phyloP scores from a whole-genome alignment of 1,140 invertebrate genomes.

The Bombyx mandarina region DNA sequence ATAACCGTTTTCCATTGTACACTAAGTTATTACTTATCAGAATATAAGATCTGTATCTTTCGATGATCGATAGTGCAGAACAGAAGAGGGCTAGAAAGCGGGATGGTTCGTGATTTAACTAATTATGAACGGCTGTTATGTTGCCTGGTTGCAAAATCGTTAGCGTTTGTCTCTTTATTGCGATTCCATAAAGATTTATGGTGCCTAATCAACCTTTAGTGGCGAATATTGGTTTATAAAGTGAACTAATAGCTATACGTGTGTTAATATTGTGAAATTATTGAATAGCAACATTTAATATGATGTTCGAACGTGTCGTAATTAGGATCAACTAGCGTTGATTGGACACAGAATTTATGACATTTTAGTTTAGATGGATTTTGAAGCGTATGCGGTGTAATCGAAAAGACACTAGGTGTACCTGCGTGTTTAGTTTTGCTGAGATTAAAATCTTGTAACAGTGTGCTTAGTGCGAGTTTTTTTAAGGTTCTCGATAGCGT shows the following conservation, averaged over 20 bases:
- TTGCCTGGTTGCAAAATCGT: conserved; percentile 44
- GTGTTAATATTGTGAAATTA: conserved; percentile 45
- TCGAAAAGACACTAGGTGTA: too few species aligned
- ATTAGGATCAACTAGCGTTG: too few species aligned
- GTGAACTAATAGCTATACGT: conserved; percentile 40
- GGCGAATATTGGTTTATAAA: conserved; percentile 48
- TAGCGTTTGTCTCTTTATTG: conserved; percentile 40
- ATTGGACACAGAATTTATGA: too few species aligned
- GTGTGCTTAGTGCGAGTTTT: too few species aligned
- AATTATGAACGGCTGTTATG: conserved; percentile 47
- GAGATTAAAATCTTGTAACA: too few species aligned
- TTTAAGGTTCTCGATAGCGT: too few species aligned
- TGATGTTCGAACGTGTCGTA: too few species aligned
- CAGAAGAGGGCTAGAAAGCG: conserved; percentile 40
- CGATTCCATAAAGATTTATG: conserved; percentile 45
- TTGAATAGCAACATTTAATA: conserved; percentile 41
- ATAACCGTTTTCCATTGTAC: conserved; percentile 29
- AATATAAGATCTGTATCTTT: conserved; percentile 43
- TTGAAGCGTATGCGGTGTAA: too few species aligned
- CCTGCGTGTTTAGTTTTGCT: too few species aligned
- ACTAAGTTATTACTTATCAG: conserved; percentile 30
- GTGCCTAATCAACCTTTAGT: conserved; percentile 42
- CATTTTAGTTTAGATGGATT: too few species aligned
- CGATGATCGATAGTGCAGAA: conserved; percentile 42
- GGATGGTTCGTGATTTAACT: conserved; percentile 53